Conservation (phyloP, 2,113 vertebrate species). For the Microtus ochrogaster region DNA sequence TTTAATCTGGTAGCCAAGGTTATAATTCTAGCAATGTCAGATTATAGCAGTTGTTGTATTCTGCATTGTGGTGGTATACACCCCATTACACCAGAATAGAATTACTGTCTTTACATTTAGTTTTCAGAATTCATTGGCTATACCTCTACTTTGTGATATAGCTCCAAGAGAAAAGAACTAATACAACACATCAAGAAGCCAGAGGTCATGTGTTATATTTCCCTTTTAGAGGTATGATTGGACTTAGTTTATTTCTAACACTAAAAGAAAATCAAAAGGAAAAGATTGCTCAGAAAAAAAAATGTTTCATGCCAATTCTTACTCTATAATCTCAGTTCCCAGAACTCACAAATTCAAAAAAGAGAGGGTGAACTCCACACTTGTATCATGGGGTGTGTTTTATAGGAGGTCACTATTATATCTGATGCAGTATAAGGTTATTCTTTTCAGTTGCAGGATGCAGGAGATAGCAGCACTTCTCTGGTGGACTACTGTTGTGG, state of each 20-base stretch:
- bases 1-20: background rate
- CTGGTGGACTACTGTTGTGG: no score
- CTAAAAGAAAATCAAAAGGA: background rate
- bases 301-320: background rate
- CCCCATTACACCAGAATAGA: background rate
- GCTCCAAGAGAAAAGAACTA: background rate
- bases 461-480: rapidly evolving
- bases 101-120: background rate
- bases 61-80: background rate
- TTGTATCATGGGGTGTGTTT: background rate
- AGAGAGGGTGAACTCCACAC: background rate
- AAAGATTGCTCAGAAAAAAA: background rate
- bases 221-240: background rate
- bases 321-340: background rate
- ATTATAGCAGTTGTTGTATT: background rate
- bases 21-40: background rate
- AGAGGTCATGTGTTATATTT: background rate
- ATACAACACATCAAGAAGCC: background rate
- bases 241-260: background rate
- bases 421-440: background rate
- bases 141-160: background rate
- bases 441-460: background rate
- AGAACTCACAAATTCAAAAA: background rate
- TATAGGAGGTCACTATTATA: no score
- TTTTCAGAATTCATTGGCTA: background rate